phyloP scores from a whole-genome alignment of 2,113 vertebrate genomes.

The Pipa parva region DNA sequence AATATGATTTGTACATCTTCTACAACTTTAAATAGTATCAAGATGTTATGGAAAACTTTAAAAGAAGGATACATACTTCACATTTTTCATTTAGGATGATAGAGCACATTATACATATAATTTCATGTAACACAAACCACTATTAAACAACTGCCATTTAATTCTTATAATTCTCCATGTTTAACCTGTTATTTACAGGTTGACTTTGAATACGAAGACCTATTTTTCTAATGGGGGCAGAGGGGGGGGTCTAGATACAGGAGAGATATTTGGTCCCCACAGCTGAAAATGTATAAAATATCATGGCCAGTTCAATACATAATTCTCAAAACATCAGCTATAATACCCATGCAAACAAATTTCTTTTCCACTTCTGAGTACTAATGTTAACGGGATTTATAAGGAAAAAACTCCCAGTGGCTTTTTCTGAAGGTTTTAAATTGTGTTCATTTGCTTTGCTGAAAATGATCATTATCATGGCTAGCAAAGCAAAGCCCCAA shows the following conservation, averaged over 20 bases:
- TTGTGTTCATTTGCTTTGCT: not conserved
- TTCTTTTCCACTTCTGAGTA: not conserved
- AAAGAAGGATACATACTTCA: not conserved
- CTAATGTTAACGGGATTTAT: not conserved
- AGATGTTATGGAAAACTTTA: not conserved
- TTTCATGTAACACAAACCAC: constrained; percentile 21
- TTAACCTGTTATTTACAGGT: constrained; percentile 44
- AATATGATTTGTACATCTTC: not conserved
- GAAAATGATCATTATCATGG: constrained; percentile 5
- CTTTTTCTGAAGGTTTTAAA: not conserved
- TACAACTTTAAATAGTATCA: not conserved
- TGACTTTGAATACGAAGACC: no score
- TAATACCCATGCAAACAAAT: constrained; percentile 17
- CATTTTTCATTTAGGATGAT: not conserved
- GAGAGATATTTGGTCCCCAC: constrained; percentile 63
- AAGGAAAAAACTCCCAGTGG: not conserved
- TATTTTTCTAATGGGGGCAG: no score
- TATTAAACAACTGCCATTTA: constrained; percentile 6
- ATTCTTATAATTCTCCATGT: constrained; percentile 47
- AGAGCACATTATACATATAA: constrained; percentile 13
- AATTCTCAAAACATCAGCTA: constrained; percentile 4
- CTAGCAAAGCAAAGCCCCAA: not conserved
- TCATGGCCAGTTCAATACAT: constrained; percentile 40
- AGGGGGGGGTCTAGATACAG: no score
- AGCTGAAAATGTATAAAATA: constrained; percentile 55